These are phyloP conservation scores for Theocolax elegans DNA, from an alignment of 1,140 invertebrate genomes.

Conservation along the genomic window DNA sequence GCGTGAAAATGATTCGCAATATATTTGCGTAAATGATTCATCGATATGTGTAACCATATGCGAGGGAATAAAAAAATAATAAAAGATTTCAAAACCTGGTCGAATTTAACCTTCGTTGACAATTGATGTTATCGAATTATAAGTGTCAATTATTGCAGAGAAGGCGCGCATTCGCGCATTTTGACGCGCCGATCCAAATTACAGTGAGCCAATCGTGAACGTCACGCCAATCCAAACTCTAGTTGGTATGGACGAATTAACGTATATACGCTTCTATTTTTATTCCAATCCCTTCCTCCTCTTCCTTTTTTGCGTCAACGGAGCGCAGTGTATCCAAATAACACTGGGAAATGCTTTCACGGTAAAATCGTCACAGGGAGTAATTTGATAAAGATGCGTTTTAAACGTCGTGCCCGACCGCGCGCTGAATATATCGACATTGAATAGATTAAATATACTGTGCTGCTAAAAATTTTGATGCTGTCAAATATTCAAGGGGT, in stretches of 20 bases:
- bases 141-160: constrained; percentile 43
- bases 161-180: constrained; percentile 1
- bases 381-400: constrained; percentile 5
- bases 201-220: neutral
- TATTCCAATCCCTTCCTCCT: neutral
- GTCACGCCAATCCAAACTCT: constrained; percentile 8
- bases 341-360: constrained; percentile 9
- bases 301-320: neutral
- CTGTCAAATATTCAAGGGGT: constrained; percentile 5
- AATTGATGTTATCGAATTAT: constrained; percentile 46
- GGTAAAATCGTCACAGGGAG: neutral
- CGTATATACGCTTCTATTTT: neutral
- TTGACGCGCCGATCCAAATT: neutral
- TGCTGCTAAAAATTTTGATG: neutral
- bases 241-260: neutral
- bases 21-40: no score
- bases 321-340: neutral
- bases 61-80: no score
- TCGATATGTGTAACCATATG: no score
- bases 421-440: no score
- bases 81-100: neutral
- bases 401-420: neutral
- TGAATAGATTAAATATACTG: neutral
- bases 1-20: no score
- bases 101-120: constrained; percentile 1